Conservation (phyloP, 2,113 vertebrate species). For the Dendrocopos noguchii region DNA sequence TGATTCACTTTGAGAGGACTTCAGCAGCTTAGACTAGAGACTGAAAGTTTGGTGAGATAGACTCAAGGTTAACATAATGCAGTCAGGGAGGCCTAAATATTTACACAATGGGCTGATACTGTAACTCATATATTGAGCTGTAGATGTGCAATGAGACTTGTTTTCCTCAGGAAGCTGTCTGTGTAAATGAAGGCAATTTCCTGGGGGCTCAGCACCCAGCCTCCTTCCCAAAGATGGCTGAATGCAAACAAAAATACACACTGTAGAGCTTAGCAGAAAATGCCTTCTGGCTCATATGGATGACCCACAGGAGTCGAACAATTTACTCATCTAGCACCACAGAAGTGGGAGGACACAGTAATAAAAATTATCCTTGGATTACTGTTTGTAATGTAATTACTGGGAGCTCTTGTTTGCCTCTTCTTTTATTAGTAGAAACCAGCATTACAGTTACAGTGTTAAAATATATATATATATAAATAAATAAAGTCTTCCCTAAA, state of each 20-base stretch:
- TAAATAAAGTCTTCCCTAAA: not conserved
- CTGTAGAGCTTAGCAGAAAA: not conserved
- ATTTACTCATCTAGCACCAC: not conserved
- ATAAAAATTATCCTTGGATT: not conserved
- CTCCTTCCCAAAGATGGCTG: not conserved
- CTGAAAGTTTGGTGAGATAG: not conserved
- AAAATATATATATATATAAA: not conserved
- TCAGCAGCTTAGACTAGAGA: not conserved
- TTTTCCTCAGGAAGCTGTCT: not conserved
- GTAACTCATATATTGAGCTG: not conserved
- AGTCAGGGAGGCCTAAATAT: not conserved
- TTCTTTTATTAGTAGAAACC: not conserved
- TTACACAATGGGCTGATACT: not conserved
- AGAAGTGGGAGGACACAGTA: not conserved
- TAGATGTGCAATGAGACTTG: not conserved
- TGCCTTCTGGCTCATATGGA: not conserved
- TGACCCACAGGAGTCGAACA: not conserved
- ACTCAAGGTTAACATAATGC: not conserved
- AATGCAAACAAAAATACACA: not conserved
- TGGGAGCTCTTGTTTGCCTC: not conserved
- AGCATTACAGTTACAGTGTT: not conserved
- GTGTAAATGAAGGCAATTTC: not conserved
- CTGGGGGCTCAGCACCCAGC: not conserved
- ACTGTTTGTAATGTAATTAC: not conserved
- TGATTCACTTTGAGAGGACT: not conserved